These are phyloP conservation scores for Aphrocallistes beatrix DNA, from an alignment of 37 sponge, comb jelly and placozoan species.

Conservation along the genomic window DNA sequence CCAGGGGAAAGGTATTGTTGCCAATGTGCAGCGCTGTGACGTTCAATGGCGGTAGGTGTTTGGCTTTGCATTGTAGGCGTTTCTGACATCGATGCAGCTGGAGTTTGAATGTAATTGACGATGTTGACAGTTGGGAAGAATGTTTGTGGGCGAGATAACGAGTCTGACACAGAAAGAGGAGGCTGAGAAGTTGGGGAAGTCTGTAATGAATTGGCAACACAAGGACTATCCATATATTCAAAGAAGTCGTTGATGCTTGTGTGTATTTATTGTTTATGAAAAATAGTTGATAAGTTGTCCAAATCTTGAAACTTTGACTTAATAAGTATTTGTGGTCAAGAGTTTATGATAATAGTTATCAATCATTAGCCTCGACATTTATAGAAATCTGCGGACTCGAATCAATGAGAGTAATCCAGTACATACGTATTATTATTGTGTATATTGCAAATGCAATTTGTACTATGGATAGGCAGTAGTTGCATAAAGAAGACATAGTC, in stretches of 20 bases:
- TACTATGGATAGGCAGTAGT: too few species aligned
- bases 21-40: constrained; percentile 4
- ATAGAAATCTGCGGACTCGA: too few species aligned
- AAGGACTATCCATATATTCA: neutral
- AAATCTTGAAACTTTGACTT: too few species aligned
- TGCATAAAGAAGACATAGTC: too few species aligned
- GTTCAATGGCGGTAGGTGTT: neutral
- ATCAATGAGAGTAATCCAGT: too few species aligned
- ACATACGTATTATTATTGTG: too few species aligned
- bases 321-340: neutral
- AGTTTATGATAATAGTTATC: constrained; percentile 18
- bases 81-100: neutral
- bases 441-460: too few species aligned
- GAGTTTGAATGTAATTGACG: constrained; percentile 8
- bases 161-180: neutral
- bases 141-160: neutral
- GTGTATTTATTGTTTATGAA: neutral
- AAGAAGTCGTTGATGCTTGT: too few species aligned
- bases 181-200: neutral
- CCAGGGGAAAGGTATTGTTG: neutral
- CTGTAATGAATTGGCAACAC: neutral
- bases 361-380: neutral
- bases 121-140: constrained; percentile 11
- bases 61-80: neutral
- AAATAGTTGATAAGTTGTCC: neutral